These are phyloP conservation scores for Lamellibrachia luymesi DNA, from an alignment of 1,140 invertebrate genomes.

Conservation along the genomic window DNA sequence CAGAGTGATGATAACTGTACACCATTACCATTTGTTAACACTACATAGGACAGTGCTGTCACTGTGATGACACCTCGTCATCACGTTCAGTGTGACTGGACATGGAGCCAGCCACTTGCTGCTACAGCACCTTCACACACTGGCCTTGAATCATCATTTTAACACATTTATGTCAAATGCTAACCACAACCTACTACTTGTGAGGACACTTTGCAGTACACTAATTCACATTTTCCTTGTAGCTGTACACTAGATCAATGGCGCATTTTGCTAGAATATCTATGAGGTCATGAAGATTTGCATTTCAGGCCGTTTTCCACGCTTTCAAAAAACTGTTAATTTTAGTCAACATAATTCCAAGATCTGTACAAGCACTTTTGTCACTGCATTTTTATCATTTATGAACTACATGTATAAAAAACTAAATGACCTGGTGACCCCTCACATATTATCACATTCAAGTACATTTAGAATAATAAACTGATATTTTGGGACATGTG, in stretches of 20 bases:
- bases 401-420: not conserved
- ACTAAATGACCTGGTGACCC: not conserved
- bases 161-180: not conserved
- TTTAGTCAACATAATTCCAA: not conserved
- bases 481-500: too few relatives aligned
- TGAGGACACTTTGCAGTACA: not conserved
- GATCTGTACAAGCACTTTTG: not conserved
- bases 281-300: not conserved
- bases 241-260: not conserved
- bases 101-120: not conserved
- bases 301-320: not conserved
- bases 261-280: not conserved
- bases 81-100: not conserved
- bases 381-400: too few relatives aligned
- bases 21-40: not conserved
- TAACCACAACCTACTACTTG: not conserved
- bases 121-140: not conserved
- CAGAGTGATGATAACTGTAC: not conserved
- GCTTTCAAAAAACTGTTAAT: not conserved
- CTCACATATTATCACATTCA: too few relatives aligned
- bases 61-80: not conserved
- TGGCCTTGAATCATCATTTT: not conserved
- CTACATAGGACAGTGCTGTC: not conserved
- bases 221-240: not conserved
- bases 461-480: too few relatives aligned